These are phyloP conservation scores for Sebastes cheni DNA, from an alignment of 2,797 vertebrate genomes.

Conservation along the genomic window DNA sequence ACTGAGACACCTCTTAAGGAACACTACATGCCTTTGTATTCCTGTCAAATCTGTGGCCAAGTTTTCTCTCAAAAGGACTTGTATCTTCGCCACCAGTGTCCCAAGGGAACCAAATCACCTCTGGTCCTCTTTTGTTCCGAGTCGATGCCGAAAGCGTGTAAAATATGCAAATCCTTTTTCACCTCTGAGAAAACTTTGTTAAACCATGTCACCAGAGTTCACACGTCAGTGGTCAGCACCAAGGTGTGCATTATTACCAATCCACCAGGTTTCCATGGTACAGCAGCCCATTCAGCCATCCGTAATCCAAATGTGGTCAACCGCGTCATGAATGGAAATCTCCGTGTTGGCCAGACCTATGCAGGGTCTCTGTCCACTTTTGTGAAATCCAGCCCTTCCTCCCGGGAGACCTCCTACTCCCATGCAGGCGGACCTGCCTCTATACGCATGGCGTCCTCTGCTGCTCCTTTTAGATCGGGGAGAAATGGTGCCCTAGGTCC, in stretches of 20 bases:
- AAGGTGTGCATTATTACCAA: conserved; percentile 55
- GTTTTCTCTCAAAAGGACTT: conserved; percentile 49
- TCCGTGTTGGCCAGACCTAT: neutral
- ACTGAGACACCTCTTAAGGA: conserved; percentile 43
- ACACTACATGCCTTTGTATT: conserved; percentile 62
- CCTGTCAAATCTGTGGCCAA: conserved; percentile 63
- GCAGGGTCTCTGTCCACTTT: neutral
- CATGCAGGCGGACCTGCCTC: neutral
- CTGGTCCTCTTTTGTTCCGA: conserved; percentile 59
- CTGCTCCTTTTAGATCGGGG: neutral
- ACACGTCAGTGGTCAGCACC: conserved; percentile 66
- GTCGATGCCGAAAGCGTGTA: conserved; percentile 60
- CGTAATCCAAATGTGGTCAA: neutral
- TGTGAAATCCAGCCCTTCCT: neutral
- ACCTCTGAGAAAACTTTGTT: conserved; percentile 52
- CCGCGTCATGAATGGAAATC: conserved; percentile 39
- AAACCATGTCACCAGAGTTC: conserved; percentile 60
- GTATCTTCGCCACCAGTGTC: conserved; percentile 54
- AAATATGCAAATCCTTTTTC: conserved; percentile 71
- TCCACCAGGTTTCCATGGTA: neutral
- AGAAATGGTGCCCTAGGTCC: neutral
- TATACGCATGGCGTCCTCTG: neutral
- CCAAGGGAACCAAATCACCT: conserved; percentile 34
- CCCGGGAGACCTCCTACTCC: neutral
- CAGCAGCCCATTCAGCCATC: neutral